Evolutionary conservation across 2,113 vertebrate genomes (phyloP).

Genomic region (Cisticola juncidis): DNA sequence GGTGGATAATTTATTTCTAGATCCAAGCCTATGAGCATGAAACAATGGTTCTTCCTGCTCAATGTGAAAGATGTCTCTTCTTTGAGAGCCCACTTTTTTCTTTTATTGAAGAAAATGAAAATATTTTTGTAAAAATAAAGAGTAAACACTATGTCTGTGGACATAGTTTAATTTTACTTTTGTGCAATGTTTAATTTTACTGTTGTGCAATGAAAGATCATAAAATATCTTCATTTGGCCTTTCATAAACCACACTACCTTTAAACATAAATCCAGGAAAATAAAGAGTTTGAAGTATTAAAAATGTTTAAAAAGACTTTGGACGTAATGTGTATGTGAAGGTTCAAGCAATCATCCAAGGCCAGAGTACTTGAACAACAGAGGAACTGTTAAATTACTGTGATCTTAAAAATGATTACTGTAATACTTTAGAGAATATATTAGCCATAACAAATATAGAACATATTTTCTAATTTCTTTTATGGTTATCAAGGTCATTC

Average conservation of each 20-base stretch:
- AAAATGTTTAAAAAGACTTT: not conserved
- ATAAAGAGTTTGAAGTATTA: not conserved
- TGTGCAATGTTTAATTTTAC: not conserved
- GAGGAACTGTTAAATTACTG: conserved; percentile 28
- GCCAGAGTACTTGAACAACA: conserved; percentile 10
- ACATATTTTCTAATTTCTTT: conserved; percentile 48
- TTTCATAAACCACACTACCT: not conserved
- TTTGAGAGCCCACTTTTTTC: not conserved
- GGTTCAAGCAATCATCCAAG: conserved; percentile 33
- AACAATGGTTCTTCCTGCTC: not conserved
- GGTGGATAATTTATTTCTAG: not conserved
- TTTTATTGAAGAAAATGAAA: not conserved
- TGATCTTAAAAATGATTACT: conserved; percentile 55
- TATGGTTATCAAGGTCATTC: conserved; percentile 40
- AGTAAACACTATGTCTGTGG: not conserved
- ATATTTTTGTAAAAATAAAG: not conserved
- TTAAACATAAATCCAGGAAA: not conserved
- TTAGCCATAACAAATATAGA: conserved; percentile 31
- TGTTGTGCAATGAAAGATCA: not conserved
- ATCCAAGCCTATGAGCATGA: not conserved
- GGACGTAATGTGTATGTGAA: not conserved
- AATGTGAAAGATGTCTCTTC: not conserved
- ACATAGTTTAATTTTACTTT: not conserved
- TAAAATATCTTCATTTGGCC: not conserved
- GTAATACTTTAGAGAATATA: conserved; percentile 13